Conservation (phyloP, 2,797 vertebrate species). For the Dermochelys coriacea region DNA sequence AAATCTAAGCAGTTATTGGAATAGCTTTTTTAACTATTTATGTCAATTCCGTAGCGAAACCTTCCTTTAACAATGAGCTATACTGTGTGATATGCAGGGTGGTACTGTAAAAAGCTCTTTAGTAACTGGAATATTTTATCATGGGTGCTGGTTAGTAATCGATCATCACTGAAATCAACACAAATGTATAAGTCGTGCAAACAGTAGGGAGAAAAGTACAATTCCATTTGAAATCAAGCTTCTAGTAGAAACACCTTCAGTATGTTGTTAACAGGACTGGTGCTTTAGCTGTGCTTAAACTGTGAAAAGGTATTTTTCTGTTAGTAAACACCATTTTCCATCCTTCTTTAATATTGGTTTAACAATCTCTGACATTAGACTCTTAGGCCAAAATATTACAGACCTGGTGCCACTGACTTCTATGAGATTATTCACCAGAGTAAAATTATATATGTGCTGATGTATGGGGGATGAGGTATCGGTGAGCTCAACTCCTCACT, state of each 20-base stretch:
- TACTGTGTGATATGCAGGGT: conserved; percentile 6
- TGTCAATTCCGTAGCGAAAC: neutral
- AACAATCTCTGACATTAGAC: neutral
- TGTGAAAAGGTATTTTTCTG: conserved; percentile 6
- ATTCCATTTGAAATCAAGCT: neutral
- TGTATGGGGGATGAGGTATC: neutral
- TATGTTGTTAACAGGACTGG: conserved; percentile 8
- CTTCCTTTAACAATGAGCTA: neutral
- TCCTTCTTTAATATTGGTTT: neutral
- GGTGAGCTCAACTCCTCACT: neutral
- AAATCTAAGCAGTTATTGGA: neutral
- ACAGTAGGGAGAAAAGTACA: neutral
- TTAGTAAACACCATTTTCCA: conserved; percentile 18
- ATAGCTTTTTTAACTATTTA: neutral
- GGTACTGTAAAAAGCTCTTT: neutral
- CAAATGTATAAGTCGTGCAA: neutral
- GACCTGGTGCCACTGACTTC: neutral
- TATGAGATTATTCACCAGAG: neutral
- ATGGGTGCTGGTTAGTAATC: neutral
- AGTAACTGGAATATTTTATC: neutral
- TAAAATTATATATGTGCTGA: neutral
- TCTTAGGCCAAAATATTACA: neutral
- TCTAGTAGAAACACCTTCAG: neutral
- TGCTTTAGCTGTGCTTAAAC: conserved; percentile 11
- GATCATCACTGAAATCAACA: conserved; percentile 4